Evolutionary conservation across 2,113 vertebrate genomes (phyloP), one percentile per base, ranked within the genome.

Genomic region (Ptyas mucosa): DNA sequence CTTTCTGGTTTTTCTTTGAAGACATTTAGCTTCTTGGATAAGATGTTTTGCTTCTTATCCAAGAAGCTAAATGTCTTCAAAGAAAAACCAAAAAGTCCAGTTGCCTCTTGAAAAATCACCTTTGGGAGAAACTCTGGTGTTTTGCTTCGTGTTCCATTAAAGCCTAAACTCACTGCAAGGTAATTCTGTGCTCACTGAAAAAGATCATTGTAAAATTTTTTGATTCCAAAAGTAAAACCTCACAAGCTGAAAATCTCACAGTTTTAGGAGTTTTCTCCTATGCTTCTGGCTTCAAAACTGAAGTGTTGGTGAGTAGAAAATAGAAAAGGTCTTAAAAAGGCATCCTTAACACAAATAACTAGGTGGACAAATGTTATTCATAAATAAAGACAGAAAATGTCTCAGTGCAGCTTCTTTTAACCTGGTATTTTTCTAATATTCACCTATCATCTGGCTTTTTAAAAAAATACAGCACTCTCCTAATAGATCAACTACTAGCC

Each of bases 301-400:
- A 53, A 81, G 51, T n/a, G 58, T 9, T 21, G 46, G 24, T 55
- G 20, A 57, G 23, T 29, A 18, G 23, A 52, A 9, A 51, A 43
- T 87, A 51, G 29, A 69, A 69, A 69, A 69, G 11, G 29, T n/a
- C 57, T n/a, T 69, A n/a, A 69, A 69, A 69, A 14, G 61, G 61
- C 61, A 69, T 14, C 12, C 29, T n/a, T n/a, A 69, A 69, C 10
- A 69, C 1, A 86, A 49, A 14, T 46, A 46, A 46, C 8, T 57
- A 53, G 20, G 20, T 88, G 81, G 24, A 94, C 90, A 95, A 95
- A 96, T 75, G 91, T 90, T 86, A 86, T n/a, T 21, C 94, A 95
- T 89, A 93, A 23, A 21, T 95, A 92, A 92, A 92, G 39, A 94
- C 6, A n/a, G n/a, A n/a, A 4, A 39, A 0, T n/a, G 23, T 15